Evolutionary conservation across 2,888 invertebrate species (phyloP), one percentile per base, ranked within the genome.

Genomic region (Strigamia maritima): DNA sequence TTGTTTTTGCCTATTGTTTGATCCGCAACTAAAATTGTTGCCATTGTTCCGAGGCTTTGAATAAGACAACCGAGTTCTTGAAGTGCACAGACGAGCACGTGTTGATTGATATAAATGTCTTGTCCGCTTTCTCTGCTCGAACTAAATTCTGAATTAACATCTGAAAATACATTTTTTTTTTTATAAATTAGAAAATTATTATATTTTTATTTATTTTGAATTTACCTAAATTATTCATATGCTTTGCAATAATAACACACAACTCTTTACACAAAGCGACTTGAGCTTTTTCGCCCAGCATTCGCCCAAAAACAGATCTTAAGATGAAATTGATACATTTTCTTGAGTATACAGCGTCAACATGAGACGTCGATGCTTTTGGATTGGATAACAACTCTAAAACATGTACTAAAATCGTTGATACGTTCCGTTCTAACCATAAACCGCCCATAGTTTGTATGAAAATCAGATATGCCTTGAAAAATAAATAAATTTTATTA

Each of bases 281-380:
- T 87, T 99, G 99, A 10, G 98, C 97, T 83, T 97, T 97, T 87
- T 99, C 99, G 0, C 97, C 95, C 26, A 99, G 89, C 91, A 98
- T 92, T 85, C 94, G 93, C 0, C 98, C 97, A 49, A 98, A 89
- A 0, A 96, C 92, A 81, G 94, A 93, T 76, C 97, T 90, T 79
- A 98, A 88, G 82, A 98, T 95, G 86, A 97, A 99, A 85, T 94
- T 94, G 81, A 98, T 94, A 86, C 98, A 99, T 87, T 97, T 97
- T 82, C 98, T 91, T 0, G 98, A 97, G 86, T 98, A 97, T 1
- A 98, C 97, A 16, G 97, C 97, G 86, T 98, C 98, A 0, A 98
- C 97, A 85, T 99, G 98, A 0, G 96, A 95, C 16, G 94, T 94
- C 0, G 96, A 95, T 0, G 97, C 95, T 87, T 95, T 95, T 0